Evolutionary conservation across 1,140 invertebrate species (phyloP).

Genomic region (Hydropsyche tenuis): DNA sequence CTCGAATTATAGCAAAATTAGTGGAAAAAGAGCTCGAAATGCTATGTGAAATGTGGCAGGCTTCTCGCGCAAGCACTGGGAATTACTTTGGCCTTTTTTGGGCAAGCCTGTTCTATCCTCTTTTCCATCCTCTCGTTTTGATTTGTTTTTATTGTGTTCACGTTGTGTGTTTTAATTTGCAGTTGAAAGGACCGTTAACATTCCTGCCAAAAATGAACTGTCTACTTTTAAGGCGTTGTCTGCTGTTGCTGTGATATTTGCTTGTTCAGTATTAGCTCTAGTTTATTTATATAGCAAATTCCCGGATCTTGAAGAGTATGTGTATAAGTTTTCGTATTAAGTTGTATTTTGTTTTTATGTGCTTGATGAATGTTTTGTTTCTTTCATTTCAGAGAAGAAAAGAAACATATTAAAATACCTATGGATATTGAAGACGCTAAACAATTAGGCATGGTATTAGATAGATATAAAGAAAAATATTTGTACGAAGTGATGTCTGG

Average conservation of each 20-base stretch:
- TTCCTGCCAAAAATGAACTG: constrained; percentile 50
- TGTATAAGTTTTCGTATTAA: constrained; percentile 49
- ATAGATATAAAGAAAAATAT: constrained; percentile 93
- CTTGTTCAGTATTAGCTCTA: constrained; percentile 67
- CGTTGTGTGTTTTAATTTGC: too few species aligned
- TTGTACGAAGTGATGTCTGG: constrained; percentile 90
- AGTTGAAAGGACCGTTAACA: not conserved
- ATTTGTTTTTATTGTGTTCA: too few species aligned
- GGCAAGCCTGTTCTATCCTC: too few species aligned
- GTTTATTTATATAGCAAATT: constrained; percentile 77
- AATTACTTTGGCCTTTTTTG: too few species aligned
- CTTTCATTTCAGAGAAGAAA: constrained; percentile 80
- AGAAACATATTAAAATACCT: constrained; percentile 88
- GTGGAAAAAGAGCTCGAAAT: too few species aligned
- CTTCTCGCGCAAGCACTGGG: too few species aligned
- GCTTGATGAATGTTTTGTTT: constrained; percentile 39
- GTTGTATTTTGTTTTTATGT: not conserved
- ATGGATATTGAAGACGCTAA: constrained; percentile 96
- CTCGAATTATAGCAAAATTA: too few species aligned
- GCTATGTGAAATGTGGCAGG: too few species aligned
- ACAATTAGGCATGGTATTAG: constrained; percentile 88
- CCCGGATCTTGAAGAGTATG: constrained; percentile 83
- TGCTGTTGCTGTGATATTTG: constrained; percentile 70
- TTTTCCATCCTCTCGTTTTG: too few species aligned
- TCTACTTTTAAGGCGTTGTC: constrained; percentile 66